Conservation (phyloP, 2,113 vertebrate genomes). For the Cyrtonyx montezumae region DNA sequence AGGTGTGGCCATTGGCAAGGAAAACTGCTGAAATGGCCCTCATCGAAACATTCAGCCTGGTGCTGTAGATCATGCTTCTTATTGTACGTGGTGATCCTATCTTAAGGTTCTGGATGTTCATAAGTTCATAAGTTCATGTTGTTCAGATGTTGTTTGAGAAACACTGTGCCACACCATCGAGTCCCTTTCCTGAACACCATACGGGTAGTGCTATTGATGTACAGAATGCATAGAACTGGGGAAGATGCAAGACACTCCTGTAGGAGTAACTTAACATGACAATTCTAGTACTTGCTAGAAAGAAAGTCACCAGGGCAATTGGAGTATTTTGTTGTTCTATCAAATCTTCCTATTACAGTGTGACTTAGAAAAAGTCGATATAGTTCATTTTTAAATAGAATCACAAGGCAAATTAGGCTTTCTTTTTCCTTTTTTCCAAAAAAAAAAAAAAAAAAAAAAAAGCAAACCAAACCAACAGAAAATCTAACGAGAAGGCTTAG, state of each 20-base stretch:
- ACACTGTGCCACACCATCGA: neutral
- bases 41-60: neutral
- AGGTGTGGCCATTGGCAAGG: neutral
- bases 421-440: neutral
- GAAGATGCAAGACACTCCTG: neutral
- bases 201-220: neutral
- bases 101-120: neutral
- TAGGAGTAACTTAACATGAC: neutral
- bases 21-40: neutral
- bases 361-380: neutral
- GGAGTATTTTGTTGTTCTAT: neutral
- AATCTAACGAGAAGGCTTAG: neutral
- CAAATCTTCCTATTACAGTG: neutral
- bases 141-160: neutral
- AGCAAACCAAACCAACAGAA: neutral
- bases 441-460: neutral
- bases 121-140: too few relatives aligned
- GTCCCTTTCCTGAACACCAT: neutral
- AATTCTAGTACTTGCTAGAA: accelerated
- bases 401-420: neutral
- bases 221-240: neutral
- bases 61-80: neutral
- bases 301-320: neutral
- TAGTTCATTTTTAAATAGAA: neutral
- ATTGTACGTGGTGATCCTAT: neutral